Evolutionary conservation across 2,888 invertebrate genomes (phyloP).

Genomic region (Epinotia nisella): DNA sequence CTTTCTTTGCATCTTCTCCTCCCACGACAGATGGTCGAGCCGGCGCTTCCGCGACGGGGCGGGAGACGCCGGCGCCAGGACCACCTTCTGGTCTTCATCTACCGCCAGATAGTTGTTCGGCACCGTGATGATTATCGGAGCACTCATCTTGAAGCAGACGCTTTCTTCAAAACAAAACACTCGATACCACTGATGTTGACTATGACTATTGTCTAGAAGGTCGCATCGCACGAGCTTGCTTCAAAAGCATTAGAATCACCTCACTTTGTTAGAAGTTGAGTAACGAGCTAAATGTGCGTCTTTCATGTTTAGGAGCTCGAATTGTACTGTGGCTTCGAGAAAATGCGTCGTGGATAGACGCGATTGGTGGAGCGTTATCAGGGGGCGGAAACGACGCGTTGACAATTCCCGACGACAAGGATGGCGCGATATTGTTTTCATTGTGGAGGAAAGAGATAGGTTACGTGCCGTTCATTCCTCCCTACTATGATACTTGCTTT

Average conservation of each 20-base stretch:
- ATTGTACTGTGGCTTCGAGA: constrained; percentile 41
- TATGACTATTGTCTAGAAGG: constrained; percentile 21
- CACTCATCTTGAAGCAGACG: constrained; percentile 68
- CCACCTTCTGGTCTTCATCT: constrained; percentile 67
- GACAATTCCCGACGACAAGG: constrained; percentile 28
- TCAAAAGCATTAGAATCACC: constrained; percentile 43
- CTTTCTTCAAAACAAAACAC: constrained; percentile 43
- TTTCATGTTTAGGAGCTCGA: constrained; percentile 35
- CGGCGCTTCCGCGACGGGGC: constrained; percentile 86
- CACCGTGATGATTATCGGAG: constrained; percentile 81
- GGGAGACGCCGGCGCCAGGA: constrained; percentile 65
- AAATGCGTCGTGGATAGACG: constrained; percentile 43
- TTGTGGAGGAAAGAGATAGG: constrained; percentile 20
- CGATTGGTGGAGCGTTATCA: constrained; percentile 40
- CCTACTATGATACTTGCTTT: constrained; percentile 28
- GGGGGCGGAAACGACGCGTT: constrained; percentile 43
- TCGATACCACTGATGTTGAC: constrained; percentile 34
- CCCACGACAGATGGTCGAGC: constrained; percentile 93
- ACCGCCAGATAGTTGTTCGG: constrained; percentile 78
- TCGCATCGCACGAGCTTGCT: constrained; percentile 35
- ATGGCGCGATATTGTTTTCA: not conserved
- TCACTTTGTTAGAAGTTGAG: constrained; percentile 43
- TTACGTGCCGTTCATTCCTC: constrained; percentile 32
- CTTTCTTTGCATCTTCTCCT: constrained; percentile 95
- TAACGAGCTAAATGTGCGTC: constrained; percentile 42